Evolutionary conservation across 1,140 invertebrate genomes (phyloP), one percentile per base, ranked within the genome.

Genomic region (Artemia franciscana): DNA sequence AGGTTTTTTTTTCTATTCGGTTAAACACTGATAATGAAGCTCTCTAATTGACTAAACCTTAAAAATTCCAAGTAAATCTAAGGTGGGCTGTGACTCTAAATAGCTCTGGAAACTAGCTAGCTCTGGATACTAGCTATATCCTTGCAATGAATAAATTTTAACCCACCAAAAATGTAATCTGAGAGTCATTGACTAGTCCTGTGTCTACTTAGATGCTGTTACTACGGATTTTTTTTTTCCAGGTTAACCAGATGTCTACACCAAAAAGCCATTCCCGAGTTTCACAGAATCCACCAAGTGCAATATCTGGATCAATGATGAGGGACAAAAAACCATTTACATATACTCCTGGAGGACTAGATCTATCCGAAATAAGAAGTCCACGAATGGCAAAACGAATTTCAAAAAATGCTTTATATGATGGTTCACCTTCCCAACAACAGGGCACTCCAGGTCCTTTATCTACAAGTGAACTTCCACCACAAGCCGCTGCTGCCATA

Each of bases 271-370:
- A n/a, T n/a, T n/a, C n/a, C n/a, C n/a, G n/a, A n/a, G 39, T 18
- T 15, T 51, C 39, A 12, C 39, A 51, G 21, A 18, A 18, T 12
- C 86, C 89, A 57, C 90, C 89, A 62, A 82, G 84, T 56, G 88
- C 86, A 58, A 85, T 94, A 26, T 87, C 91, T 70, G 89, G 89
- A 69, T 88, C 89, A 4, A 83, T 90, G 81, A 89, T 85, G 65
- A 90, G 91, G 75, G 90, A 94, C 71, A 94, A 92, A 72, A 65
- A 74, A 70, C 90, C 90, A 1, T 94, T 93, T 71, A 93, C 90
- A 2, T 94, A 94, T 70, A 91, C 89, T 15, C 90, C 89, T 3
- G 86, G 86, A 12, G 90, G 90, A 60, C 77, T 94, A 57, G 88
- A 94, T 72, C 76, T 94, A 24, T 88, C 86, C 0, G 87, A 93